Evolutionary conservation across 2,888 invertebrate genomes (phyloP).

Genomic region (Trimorus sp.): DNA sequence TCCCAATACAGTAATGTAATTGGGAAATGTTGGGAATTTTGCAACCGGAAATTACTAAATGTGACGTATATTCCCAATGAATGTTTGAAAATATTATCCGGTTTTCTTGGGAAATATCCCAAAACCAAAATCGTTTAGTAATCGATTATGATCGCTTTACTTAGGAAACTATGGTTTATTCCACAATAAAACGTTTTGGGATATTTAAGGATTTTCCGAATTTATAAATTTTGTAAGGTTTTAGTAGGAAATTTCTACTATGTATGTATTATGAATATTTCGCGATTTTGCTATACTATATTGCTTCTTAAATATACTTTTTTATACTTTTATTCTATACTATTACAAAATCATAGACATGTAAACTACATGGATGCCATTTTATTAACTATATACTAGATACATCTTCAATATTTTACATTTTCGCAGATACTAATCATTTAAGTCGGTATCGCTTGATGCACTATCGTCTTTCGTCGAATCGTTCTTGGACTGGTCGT

Average conservation of each 20-base stretch:
- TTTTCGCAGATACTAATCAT: too few species aligned
- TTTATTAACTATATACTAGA: too few species aligned
- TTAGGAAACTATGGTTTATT: not conserved
- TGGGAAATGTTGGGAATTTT: not conserved
- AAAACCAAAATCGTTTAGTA: not conserved
- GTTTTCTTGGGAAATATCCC: not conserved
- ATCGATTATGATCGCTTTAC: not conserved
- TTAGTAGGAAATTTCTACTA: not conserved
- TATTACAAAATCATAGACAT: too few species aligned
- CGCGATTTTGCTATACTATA: not conserved
- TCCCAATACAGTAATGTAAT: not conserved
- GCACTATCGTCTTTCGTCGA: too few species aligned
- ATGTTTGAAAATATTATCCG: not conserved
- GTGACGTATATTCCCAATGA: not conserved
- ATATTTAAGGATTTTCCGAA: not conserved
- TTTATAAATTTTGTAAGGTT: too few species aligned
- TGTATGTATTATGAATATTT: not conserved
- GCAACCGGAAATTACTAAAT: slow-evolving; percentile 1
- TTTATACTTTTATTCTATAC: too few species aligned
- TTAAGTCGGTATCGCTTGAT: too few species aligned
- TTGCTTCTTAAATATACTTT: too few species aligned
- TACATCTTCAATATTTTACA: too few species aligned
- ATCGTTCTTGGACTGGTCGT: too few species aligned
- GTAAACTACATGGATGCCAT: too few species aligned
- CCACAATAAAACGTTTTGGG: not conserved